These are phyloP conservation scores for Chiroxiphia lanceolata DNA, from an alignment of 2,797 vertebrate genomes.

Conservation along the genomic window DNA sequence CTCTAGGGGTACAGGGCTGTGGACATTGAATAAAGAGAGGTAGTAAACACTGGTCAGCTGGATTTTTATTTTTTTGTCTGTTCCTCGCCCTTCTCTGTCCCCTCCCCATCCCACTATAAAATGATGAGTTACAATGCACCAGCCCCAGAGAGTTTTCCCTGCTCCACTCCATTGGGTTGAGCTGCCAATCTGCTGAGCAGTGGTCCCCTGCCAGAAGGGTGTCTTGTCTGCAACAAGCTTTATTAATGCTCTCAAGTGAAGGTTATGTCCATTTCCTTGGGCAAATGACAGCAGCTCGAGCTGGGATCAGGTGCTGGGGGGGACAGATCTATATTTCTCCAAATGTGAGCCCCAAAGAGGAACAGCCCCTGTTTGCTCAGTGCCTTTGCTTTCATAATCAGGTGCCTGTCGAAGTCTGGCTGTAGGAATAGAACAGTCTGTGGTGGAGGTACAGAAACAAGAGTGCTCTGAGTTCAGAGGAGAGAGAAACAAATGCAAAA, in stretches of 20 bases:
- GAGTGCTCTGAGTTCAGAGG: background rate
- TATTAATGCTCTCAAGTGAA: constrained; percentile 75
- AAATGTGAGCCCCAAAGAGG: background rate
- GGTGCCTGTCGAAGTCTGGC: background rate
- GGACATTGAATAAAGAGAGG: constrained; percentile 36
- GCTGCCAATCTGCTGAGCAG: constrained; percentile 60
- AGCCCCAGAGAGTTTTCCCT: constrained; percentile 74
- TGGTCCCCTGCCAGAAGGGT: constrained; percentile 17
- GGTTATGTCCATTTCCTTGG: constrained; percentile 80
- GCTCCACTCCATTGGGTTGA: constrained; percentile 70
- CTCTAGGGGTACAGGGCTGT: constrained; percentile 69
- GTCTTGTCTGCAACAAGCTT: constrained; percentile 49
- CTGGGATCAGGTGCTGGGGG: constrained; percentile 79
- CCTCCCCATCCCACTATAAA: background rate
- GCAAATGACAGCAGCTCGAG: constrained; percentile 76
- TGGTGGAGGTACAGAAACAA: background rate
- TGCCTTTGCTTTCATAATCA: background rate
- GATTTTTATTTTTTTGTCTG: background rate
- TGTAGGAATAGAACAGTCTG: background rate
- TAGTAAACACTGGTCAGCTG: constrained; percentile 33
- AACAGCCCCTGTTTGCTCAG: background rate
- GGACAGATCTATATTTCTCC: constrained; percentile 59
- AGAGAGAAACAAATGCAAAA: background rate
- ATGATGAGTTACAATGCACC: background rate
- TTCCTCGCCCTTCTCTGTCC: background rate